Percentiles rank a stretch among this genome's conserved stretches.
Conservation (phyloP, 2,797 vertebrate species). For the Heliangelus exortis region DNA sequence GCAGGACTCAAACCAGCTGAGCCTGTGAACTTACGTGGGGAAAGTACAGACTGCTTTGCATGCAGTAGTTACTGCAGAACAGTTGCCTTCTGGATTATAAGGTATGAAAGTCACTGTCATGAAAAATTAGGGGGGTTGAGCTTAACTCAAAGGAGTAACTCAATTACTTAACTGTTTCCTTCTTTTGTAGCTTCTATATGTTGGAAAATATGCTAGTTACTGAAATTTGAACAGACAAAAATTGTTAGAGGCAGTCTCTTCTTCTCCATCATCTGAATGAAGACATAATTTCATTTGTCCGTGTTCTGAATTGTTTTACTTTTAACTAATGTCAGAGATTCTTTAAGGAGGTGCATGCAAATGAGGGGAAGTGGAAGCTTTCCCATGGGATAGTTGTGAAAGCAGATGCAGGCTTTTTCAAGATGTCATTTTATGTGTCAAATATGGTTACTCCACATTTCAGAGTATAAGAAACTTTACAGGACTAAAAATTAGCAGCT, state of each 20-base stretch:
- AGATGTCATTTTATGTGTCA: neutral
- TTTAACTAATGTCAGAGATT: neutral
- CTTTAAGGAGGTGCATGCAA: neutral
- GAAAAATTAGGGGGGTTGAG: neutral
- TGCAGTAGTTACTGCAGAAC: neutral
- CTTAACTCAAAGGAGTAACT: neutral
- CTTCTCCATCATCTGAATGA: neutral
- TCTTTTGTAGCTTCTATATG: neutral
- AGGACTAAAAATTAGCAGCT: neutral
- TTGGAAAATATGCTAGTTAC: neutral
- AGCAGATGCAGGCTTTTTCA: neutral
- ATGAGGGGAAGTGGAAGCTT: neutral
- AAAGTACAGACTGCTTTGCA: neutral
- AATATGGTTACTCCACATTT: neutral
- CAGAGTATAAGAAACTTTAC: neutral
- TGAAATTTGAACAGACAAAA: neutral
- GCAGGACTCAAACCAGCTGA: neutral
- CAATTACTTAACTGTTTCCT: neutral
- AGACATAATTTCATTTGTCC: neutral
- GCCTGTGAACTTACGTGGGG: neutral
- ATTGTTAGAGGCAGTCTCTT: neutral
- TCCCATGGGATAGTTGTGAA: neutral
- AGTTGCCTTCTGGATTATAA: neutral
- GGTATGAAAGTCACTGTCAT: neutral
- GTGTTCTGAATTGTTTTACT: too few species aligned